Evolutionary conservation across 2,888 invertebrate species (phyloP).

Genomic region (Tiphia femorata): DNA sequence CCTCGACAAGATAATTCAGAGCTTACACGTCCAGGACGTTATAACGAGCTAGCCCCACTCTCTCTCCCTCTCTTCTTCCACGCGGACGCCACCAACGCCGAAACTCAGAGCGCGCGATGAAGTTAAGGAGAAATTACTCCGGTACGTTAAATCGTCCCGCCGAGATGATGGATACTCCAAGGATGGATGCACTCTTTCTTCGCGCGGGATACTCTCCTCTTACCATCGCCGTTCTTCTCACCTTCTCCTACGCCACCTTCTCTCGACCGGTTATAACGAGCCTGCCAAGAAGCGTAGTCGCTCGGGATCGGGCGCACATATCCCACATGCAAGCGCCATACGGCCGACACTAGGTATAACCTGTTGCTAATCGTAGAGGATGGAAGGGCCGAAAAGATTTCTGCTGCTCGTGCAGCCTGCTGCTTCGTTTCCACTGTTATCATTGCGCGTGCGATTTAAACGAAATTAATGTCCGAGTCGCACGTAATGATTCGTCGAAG

Average conservation of each 20-base stretch:
- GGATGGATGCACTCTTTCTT: conserved; percentile 15
- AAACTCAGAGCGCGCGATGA: conserved; percentile 20
- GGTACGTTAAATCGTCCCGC: conserved; percentile 20
- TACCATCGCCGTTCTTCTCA: too few species aligned
- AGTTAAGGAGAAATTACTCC: conserved; percentile 23
- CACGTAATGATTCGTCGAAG: too few species aligned
- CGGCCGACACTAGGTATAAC: background rate
- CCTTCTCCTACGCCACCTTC: too few species aligned
- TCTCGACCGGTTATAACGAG: conserved; percentile 3
- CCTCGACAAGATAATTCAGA: conserved; percentile 23
- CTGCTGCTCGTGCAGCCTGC: too few species aligned
- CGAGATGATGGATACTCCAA: conserved; percentile 19
- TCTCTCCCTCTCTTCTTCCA: too few species aligned
- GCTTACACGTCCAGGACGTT: conserved; percentile 22
- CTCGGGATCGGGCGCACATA: conserved; percentile 16
- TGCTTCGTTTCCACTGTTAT: too few species aligned
- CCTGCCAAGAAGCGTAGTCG: conserved; percentile 1
- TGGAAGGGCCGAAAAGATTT: too few species aligned
- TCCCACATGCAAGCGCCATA: background rate
- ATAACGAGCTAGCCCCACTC: conserved; percentile 19
- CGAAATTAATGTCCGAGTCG: too few species aligned
- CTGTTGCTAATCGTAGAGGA: too few species aligned
- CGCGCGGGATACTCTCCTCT: too few species aligned
- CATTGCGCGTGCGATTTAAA: too few species aligned
- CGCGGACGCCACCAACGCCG: too few species aligned